phyloP scores from a whole-genome alignment of 2,113 vertebrate species.

The Bubo scandiacus region DNA sequence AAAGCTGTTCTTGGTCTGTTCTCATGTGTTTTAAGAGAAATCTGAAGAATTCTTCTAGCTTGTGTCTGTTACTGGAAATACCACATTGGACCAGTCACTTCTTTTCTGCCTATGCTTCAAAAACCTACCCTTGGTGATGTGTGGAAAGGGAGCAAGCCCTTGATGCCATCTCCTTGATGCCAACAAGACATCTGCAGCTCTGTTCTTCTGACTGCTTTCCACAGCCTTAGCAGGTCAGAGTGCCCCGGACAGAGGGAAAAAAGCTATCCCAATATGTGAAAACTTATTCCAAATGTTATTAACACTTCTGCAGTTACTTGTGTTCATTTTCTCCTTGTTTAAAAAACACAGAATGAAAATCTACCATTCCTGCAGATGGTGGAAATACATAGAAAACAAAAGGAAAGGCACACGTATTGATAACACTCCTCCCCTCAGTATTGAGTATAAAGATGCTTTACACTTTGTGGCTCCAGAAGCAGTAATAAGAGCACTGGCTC shows the following conservation, averaged over 20 bases:
- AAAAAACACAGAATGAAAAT: background rate
- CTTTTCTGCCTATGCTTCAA: background rate
- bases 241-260: background rate
- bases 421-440: background rate
- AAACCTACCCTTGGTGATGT: background rate
- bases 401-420: background rate
- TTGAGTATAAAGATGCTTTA: background rate
- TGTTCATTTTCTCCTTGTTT: background rate
- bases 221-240: background rate
- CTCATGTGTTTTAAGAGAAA: background rate
- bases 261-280: background rate
- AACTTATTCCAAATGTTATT: background rate
- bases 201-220: background rate
- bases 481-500: background rate
- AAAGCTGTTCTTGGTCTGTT: background rate
- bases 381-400: background rate
- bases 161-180: background rate
- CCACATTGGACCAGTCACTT: background rate
- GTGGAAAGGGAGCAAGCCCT: background rate
- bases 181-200: background rate
- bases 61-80: background rate
- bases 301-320: background rate
- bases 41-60: background rate
- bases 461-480: background rate
- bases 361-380: background rate